Conservation (phyloP, 2,113 vertebrate species). For the Osmerus eperlanus region DNA sequence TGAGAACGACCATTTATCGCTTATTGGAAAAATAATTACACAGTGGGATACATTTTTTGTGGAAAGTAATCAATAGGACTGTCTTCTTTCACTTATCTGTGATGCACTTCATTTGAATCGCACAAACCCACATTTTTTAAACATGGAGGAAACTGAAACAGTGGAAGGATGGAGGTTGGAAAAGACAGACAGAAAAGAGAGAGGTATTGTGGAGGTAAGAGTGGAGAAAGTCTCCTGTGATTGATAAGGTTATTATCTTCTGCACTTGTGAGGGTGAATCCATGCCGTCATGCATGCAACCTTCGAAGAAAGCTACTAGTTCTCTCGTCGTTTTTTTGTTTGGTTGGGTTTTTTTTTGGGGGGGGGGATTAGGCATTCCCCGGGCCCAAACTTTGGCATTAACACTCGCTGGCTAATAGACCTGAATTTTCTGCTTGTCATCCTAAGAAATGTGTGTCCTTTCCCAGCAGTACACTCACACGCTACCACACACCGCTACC, state of each 20-base stretch:
- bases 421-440: constrained; percentile 69
- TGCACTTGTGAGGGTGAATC: constrained; percentile 62
- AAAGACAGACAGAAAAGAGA: constrained; percentile 1
- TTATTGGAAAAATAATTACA: too few relatives aligned
- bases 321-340: constrained; percentile 6
- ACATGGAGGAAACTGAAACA: neutral
- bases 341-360: constrained; percentile 47
- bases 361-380: constrained; percentile 43
- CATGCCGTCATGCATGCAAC: constrained; percentile 58
- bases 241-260: constrained; percentile 70
- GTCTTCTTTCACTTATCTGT: too few relatives aligned
- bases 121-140: too few relatives aligned
- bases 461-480: constrained; percentile 58
- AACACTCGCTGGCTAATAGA: constrained; percentile 65
- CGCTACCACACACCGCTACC: constrained; percentile 26
- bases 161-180: constrained; percentile 16
- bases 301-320: constrained; percentile 49
- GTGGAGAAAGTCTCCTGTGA: constrained; percentile 52
- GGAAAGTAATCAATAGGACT: too few relatives aligned
- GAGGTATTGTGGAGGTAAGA: constrained; percentile 15
- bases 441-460: constrained; percentile 63
- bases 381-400: constrained; percentile 58
- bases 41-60: too few relatives aligned
- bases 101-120: too few relatives aligned
- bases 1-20: too few relatives aligned